These are phyloP conservation scores for Clarias fuscus DNA, from an alignment of 2,797 vertebrate genomes.

Conservation along the genomic window DNA sequence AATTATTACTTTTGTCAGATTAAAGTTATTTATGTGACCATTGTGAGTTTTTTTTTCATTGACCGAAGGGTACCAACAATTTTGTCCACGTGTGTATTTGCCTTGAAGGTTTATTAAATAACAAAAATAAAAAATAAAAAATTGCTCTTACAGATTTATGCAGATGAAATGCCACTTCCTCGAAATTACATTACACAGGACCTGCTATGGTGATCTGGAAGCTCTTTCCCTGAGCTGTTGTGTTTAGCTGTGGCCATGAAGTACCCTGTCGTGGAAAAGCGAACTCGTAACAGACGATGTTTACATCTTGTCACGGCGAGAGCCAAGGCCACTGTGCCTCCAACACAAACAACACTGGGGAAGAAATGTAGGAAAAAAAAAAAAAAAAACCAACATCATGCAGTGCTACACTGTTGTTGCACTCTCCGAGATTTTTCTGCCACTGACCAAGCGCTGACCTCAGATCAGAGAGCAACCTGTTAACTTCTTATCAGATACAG, in stretches of 20 bases:
- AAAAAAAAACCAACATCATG: not conserved
- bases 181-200: not conserved
- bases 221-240: not conserved
- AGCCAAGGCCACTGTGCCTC: not conserved
- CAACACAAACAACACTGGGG: constrained; percentile 8
- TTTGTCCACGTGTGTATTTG: too few species aligned
- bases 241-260: not conserved
- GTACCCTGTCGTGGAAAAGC: constrained; percentile 8
- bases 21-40: too few species aligned
- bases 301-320: not conserved
- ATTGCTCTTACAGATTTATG: not conserved
- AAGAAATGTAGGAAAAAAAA: not conserved
- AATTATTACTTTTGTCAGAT: too few species aligned
- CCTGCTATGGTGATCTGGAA: not conserved
- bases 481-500: not conserved
- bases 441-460: constrained; percentile 7
- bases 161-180: too few species aligned
- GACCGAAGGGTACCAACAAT: too few species aligned
- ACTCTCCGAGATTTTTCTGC: not conserved
- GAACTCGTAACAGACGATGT: constrained; percentile 13
- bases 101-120: not conserved
- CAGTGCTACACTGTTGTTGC: constrained; percentile 17
- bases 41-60: too few species aligned
- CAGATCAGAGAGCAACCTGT: not conserved
- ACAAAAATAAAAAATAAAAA: not conserved